phyloP scores from a whole-genome alignment of 2,797 vertebrate genomes.

The Hydrophis major region DNA sequence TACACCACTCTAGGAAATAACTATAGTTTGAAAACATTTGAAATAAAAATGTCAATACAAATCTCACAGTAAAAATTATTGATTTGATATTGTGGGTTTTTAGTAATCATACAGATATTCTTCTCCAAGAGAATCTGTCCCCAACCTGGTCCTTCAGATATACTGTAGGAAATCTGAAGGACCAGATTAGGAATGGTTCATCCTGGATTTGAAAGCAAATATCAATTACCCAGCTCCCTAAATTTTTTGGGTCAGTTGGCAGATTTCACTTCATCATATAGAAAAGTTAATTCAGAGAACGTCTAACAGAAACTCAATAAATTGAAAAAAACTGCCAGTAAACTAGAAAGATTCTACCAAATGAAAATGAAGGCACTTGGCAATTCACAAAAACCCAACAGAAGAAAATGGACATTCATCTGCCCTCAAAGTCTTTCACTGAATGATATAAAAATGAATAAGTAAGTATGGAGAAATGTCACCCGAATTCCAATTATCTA shows the following conservation, averaged over 20 bases:
- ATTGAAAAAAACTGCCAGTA: background rate
- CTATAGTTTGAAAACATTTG: background rate
- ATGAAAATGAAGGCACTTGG: background rate
- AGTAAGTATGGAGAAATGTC: background rate
- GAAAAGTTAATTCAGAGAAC: background rate
- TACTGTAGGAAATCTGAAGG: background rate
- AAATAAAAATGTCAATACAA: background rate
- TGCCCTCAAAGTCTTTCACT: background rate
- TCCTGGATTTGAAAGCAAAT: background rate
- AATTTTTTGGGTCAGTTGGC: background rate
- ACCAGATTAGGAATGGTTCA: background rate
- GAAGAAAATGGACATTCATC: background rate
- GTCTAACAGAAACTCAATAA: background rate
- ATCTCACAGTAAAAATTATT: background rate
- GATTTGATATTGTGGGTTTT: background rate
- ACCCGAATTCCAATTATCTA: background rate
- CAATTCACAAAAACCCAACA: background rate
- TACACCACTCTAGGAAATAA: constrained; percentile 11
- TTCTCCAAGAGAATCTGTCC: background rate
- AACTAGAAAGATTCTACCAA: background rate
- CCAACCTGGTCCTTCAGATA: background rate
- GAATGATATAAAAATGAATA: background rate
- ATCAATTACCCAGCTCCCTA: background rate
- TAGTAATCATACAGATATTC: background rate
- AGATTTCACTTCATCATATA: background rate